Percentiles rank a stretch among this genome's conserved stretches.
phyloP scores from a whole-genome alignment of 2,113 vertebrate genomes.

The Saimiri boliviensis region DNA sequence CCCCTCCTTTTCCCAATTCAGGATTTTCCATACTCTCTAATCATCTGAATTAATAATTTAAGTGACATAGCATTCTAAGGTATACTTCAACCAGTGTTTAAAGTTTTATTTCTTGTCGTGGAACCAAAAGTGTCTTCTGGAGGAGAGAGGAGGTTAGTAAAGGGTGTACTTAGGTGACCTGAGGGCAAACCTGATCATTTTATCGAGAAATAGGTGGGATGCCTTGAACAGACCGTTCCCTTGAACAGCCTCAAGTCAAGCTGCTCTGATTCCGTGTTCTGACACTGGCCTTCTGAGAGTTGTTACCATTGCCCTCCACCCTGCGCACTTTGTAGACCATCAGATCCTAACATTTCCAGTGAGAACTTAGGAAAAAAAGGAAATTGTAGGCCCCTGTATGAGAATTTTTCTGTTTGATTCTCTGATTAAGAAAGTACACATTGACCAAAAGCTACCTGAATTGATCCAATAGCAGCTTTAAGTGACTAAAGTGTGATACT shows the following conservation, averaged over 20 bases:
- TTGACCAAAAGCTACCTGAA: not conserved
- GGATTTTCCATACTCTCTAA: not conserved
- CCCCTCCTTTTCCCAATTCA: not conserved
- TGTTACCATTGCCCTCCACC: not conserved
- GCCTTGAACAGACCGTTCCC: not conserved
- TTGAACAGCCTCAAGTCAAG: not conserved
- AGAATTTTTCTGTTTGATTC: not conserved
- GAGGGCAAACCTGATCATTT: not conserved
- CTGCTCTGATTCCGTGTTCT: not conserved
- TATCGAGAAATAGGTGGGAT: not conserved
- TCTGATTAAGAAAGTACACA: not conserved
- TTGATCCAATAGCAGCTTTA: not conserved
- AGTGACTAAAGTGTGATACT: not conserved
- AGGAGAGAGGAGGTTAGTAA: not conserved
- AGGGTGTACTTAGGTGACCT: not conserved
- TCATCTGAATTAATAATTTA: not conserved
- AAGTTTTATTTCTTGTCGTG: not conserved
- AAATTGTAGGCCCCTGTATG: not conserved
- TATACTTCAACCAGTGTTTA: not conserved
- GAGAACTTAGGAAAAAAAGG: not conserved
- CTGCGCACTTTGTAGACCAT: not conserved
- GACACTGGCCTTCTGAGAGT: not conserved
- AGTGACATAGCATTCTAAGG: not conserved
- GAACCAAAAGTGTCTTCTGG: not conserved
- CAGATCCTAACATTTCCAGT: not conserved